Base-by-base conservation (phyloP, 2,888 invertebrate species). In the Gari tellinella region DNA sequence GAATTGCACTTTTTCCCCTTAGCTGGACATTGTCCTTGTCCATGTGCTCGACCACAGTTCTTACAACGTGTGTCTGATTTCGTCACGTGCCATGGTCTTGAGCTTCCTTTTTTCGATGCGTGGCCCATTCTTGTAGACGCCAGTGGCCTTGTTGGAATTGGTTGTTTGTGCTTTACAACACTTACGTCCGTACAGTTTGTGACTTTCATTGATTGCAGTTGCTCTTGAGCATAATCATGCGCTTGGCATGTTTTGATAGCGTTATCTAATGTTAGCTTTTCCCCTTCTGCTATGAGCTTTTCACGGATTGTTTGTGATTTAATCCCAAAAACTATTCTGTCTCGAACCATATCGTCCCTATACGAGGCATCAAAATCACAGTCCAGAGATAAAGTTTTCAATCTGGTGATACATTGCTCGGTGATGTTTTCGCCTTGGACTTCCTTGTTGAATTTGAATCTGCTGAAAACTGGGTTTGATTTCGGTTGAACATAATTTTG, bases 401-500 rank as follows among this genome's bases (percentile, higher is more conserved):
- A 48, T 3, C 78, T 62, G 1, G 75, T 80, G 10, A 76, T 68
- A 62, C 72, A 82, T 31, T 76, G 55, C 8, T 81, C 81, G 38
- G 48, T 77, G 68, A 25, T n/a, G 12, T 25, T 66, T 37, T 14
- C 48, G 31, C 56, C 75, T 72, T 48, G 53, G 25, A 56, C 53
- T 75, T 26, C 46, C 46, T 17, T 76, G 65, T n/a, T n/a, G 40
- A 75, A 79, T 58, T 61, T 72, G 65, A 76, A 72, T n/a, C 75
- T 46, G 21, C 38, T 26, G 43, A 69, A 81, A 3, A 78, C 63
- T 19, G 23, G 31, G 43, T 75, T 78, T n/a, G 67, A 58, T 41
- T 65, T 66, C 1, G 72, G 78, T 38, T 65, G 55, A 2, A 70
- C 67, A 60, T 69, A 69, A 1, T 38, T 49, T 41, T 62, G 65